Base-by-base conservation (phyloP, 1,140 invertebrate genomes). In the Drosophila quadrilineata region DNA sequence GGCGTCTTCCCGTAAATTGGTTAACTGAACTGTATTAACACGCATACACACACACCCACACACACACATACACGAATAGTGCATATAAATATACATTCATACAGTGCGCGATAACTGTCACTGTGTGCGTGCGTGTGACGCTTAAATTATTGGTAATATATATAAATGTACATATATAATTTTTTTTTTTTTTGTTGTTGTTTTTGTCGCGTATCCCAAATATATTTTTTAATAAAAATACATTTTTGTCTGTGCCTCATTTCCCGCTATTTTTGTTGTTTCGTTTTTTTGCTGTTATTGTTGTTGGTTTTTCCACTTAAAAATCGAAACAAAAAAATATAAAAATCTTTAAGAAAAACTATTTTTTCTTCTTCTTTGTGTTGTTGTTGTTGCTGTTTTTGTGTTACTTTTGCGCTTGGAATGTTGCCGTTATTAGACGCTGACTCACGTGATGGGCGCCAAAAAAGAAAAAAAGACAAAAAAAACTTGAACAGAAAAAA, bases 141-240 rank as follows among this genome's bases (percentile, higher is more conserved):
- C 12, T 67, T 60, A 31, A 31, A 31, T 52, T 41, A 63, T 71
- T 71, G 68, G 68, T 71, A 71, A 76, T 71, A 53, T 60, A 45
- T 59, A 17, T 21, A 46, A 53, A 58, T 57, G 54, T 49, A 17
- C 6, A 2, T 28, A 2, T 48, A 17, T 58, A 40, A 43, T 46
- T 71, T 28, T 50, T 59, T 10, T 19, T 57, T 58, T 56, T 50
- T 43, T 43, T 26, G 12, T 10, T 41, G 21, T 24, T 41, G 38
- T 40, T 60, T 28, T 14, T 43, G 16, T 57, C 2, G 24, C 19
- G 6, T 40, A 8, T 33, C 10, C 43, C 31, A 16, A 26, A 54
- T 54, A 33, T 33, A n/a, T n/a, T n/a, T n/a, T n/a, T 40, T 33
- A 17, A 41, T 49, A 24, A 36, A 54, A 53, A 67, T 54, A 63